Evolutionary conservation across 2,797 vertebrate species (phyloP).

Genomic region (Diglossa cyanea): DNA sequence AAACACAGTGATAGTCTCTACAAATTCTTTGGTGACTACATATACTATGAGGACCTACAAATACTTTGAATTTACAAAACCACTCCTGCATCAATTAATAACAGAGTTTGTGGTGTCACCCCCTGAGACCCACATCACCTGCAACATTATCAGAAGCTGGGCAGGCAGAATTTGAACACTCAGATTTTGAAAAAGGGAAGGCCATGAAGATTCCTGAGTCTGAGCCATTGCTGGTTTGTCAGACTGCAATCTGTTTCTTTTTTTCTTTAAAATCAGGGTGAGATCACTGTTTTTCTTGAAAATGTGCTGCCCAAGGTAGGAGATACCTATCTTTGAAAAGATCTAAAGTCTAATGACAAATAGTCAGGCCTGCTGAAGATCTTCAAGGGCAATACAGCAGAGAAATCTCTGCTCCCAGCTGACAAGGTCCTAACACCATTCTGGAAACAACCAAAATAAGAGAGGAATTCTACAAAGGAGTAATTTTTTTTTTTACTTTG

Average conservation of each 20-base stretch:
- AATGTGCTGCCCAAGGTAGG: background rate
- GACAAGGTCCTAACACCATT: background rate
- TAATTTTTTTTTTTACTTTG: background rate
- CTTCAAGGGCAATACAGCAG: background rate
- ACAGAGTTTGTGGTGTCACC: background rate
- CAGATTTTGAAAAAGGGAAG: background rate
- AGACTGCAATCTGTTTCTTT: background rate
- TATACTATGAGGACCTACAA: background rate
- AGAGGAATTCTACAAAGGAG: background rate
- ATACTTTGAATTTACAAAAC: background rate
- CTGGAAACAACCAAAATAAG: background rate
- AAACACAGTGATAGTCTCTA: background rate
- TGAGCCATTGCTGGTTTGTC: background rate
- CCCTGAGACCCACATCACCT: background rate
- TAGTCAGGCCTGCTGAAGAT: background rate
- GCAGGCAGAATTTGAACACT: background rate
- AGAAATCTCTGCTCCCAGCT: background rate
- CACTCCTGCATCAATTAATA: background rate
- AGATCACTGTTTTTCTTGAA: background rate
- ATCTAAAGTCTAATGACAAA: background rate
- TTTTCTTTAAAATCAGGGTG: background rate
- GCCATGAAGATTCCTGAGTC: background rate
- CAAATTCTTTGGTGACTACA: background rate
- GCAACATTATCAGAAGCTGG: background rate
- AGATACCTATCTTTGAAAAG: background rate